phyloP scores from a whole-genome alignment of 1,140 invertebrate genomes.

The Drosophila erecta region DNA sequence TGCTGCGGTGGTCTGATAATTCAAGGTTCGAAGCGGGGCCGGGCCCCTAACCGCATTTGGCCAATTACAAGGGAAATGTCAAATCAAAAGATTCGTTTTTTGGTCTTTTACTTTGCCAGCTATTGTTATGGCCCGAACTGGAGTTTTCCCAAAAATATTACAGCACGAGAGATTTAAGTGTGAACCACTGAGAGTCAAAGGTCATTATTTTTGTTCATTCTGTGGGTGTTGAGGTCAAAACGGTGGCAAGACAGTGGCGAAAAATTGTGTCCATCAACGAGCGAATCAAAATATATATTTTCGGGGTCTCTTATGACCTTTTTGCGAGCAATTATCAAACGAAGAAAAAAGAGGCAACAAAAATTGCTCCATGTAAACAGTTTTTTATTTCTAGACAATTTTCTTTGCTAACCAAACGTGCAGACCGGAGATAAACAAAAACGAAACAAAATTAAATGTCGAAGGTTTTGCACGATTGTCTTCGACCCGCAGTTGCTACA shows the following conservation, averaged over 20 bases:
- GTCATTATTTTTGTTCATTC: slow-evolving; percentile 54
- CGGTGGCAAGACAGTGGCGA: slow-evolving; percentile 30
- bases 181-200: slow-evolving; percentile 52
- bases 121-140: slow-evolving; percentile 15
- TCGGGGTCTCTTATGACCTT: slow-evolving; percentile 60
- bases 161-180: slow-evolving; percentile 56
- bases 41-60: slow-evolving; percentile 60
- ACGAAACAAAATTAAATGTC: slow-evolving; percentile 79
- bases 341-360: slow-evolving; percentile 45
- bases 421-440: slow-evolving; percentile 59
- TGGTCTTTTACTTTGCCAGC: slow-evolving; percentile 17
- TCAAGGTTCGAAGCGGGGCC: slow-evolving; percentile 64
- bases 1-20: slow-evolving; percentile 48
- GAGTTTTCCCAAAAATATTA: slow-evolving; percentile 68
- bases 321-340: slow-evolving; percentile 67
- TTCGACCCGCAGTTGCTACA: slow-evolving; percentile 33
- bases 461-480: slow-evolving; percentile 81
- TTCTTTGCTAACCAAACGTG: slow-evolving; percentile 72
- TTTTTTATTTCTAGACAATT: slow-evolving; percentile 52
- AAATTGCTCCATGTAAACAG: slow-evolving; percentile 61
- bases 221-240: slow-evolving; percentile 69
- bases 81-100: slow-evolving; percentile 47
- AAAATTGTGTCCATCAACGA: slow-evolving; percentile 41
- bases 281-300: slow-evolving; percentile 43
- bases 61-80: slow-evolving; percentile 73